phyloP scores from a whole-genome alignment of 2,797 vertebrate species.

The Lemur catta region DNA sequence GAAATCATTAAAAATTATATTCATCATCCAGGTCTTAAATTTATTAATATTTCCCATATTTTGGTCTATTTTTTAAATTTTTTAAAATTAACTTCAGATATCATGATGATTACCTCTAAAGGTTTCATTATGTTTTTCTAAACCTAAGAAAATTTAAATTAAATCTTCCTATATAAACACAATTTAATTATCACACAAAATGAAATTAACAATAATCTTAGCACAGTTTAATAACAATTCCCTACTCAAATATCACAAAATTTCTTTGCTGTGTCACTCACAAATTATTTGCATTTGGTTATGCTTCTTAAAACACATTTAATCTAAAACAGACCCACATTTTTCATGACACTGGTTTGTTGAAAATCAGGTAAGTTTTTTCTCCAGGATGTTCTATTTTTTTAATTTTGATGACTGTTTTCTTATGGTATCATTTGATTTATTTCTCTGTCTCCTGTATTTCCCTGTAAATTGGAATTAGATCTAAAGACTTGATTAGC shows the following conservation, averaged over 20 bases:
- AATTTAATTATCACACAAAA: not conserved
- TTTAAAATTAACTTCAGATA: not conserved
- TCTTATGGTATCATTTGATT: not conserved
- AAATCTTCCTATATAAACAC: not conserved
- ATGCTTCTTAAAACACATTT: not conserved
- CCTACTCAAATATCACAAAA: not conserved
- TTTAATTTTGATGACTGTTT: not conserved
- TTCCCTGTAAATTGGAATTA: not conserved
- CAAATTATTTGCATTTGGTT: not conserved
- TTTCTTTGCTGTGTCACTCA: not conserved
- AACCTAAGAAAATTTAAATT: not conserved
- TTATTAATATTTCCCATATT: not conserved
- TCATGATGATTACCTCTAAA: not conserved
- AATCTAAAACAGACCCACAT: not conserved
- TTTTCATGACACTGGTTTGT: not conserved
- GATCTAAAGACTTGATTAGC: not conserved
- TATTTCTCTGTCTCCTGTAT: not conserved
- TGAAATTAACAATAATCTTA: not conserved
- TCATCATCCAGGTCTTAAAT: not conserved
- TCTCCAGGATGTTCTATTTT: not conserved
- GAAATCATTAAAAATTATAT: not conserved
- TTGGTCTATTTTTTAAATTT: not conserved
- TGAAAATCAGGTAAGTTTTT: constrained; percentile 30
- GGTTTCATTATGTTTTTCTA: not conserved
- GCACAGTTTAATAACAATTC: not conserved